Base-by-base conservation (phyloP, 2,888 invertebrate species). In the Cheiracanthium punctorium region DNA sequence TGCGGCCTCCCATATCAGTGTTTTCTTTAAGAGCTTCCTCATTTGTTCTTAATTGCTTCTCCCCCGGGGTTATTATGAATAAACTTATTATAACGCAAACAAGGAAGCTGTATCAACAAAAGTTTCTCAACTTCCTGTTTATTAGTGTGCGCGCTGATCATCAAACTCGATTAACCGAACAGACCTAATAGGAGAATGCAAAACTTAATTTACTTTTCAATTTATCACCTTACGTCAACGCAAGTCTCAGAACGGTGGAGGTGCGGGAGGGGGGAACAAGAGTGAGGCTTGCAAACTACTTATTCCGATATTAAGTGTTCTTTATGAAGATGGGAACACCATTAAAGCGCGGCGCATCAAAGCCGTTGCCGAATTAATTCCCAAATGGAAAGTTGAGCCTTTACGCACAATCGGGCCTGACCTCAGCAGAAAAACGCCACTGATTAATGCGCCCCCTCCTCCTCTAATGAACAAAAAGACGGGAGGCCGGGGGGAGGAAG, bases 381-480 rank as follows among this genome's bases (percentile, higher is more conserved):
- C 58, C 24, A 58, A 58, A 58, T 58, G 58, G 58, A 58, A 58
- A 58, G 58, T 58, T 58, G 58, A 58, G 24, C 24, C 58, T 58
- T 58, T 58, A 58, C 58, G 58, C 58, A 58, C 74, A 67, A 74
- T 70, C 74, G 24, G 37, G 24, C 64, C 82, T 76, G 81, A 75
- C 81, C 74, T 43, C 43, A 64, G 71, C 69, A 52, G 71, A 82
- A 76, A 82, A 82, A 82, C 75, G 41, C 30, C 43, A 20, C 75
- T 82, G 76, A 82, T 82, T 82, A 75, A 70, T 58, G 64, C 71
- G 58, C 58, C 52, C 33, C 69, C 72, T 41, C 29, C 58, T 32
- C 52, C 20, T 32, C 67, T 84, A 77, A 84, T 73, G 82, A 77
- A 84, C 82, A 77, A 84, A 77, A 72, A 58, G 58, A 10, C 10